Evolutionary conservation across 2,113 vertebrate species (phyloP), one percentile per base, ranked within the genome.

Genomic region (Gallinago jamesoni): DNA sequence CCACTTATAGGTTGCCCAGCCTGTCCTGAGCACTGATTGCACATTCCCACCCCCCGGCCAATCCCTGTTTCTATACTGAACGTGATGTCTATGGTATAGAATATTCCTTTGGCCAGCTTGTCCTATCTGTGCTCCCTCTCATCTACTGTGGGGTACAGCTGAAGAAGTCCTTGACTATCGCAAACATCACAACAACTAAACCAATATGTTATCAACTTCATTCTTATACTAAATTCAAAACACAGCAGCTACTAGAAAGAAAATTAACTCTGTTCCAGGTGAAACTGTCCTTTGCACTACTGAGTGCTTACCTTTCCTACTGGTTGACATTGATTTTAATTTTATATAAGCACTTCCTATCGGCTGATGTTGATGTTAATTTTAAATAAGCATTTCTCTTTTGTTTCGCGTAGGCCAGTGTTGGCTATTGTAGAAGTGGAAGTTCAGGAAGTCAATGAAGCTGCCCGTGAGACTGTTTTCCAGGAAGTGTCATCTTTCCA

Each of bases 391-490:
- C 19, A 16, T 85, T 95, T 87, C 84, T 79, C 35, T 20, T 91
- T 84, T 95, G 39, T 73, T 93, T 94, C 28, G 4, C 12, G 3
- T 92, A 98, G 98, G 94, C 98, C 98, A 30, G 98, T 98, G 90
- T 92, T 98, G 92, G 98, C 98, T 90, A 93, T 98, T 60, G 97
- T 98, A 84, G 98, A 98, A 96, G 98, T 98, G 75, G 98, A 98
- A 82, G 97, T 98, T 47, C 98, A 98, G 90, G 98, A 98, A 90
- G 98, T 98, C 30, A 96, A 98, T 17, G 62, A 96, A 67, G 94
- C 97, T 59, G 98, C 98, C 33, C 98, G 98, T 70, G 98, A 98
- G 81, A 97, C 59, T 69, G 96, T 98, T 91, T 98, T 98, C 96
- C 98, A 97, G 90, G 98, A 98, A 94, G 98, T 98, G 47, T 98